phyloP scores from a whole-genome alignment of 2,113 vertebrate species.

The Coryphaenoides rupestris region DNA sequence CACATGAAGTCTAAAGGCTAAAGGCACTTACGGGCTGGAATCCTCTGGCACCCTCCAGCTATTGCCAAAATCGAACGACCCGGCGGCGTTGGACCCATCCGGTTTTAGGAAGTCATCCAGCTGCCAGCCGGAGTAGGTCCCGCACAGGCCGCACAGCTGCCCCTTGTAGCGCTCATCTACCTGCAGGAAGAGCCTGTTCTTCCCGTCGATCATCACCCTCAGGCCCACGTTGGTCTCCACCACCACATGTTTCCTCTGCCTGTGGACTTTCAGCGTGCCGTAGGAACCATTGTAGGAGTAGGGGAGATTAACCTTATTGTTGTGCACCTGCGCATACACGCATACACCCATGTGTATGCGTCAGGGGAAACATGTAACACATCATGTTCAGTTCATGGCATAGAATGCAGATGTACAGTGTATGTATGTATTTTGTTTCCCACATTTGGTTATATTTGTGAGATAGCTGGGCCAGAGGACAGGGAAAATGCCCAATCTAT shows the following conservation, averaged over 20 bases:
- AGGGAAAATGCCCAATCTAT: too few species aligned
- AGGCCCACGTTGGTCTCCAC: conserved; percentile 71
- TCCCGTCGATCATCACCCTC: conserved; percentile 62
- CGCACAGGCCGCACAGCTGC: conserved; percentile 73
- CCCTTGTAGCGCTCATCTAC: conserved; percentile 72
- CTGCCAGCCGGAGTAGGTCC: conserved; percentile 70
- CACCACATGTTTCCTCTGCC: conserved; percentile 40
- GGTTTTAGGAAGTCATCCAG: conserved; percentile 70
- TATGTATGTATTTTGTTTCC: too few species aligned
- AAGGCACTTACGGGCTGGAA: conserved; percentile 58
- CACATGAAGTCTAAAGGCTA: too few species aligned
- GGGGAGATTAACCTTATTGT: conserved; percentile 40
- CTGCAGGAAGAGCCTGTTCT: conserved; percentile 69
- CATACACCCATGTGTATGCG: too few species aligned
- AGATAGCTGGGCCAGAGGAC: too few species aligned
- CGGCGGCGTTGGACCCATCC: conserved; percentile 50
- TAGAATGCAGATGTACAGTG: background rate
- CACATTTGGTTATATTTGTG: too few species aligned
- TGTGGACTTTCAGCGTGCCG: conserved; percentile 45
- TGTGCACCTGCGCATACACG: conserved; percentile 65
- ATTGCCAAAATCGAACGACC: conserved; percentile 65
- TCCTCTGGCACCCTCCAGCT: conserved; percentile 66
- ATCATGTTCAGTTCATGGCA: background rate
- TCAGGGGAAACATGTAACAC: conserved; percentile 9
- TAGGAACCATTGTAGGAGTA: conserved; percentile 35